Evolutionary conservation across 2,113 vertebrate species (phyloP).

Genomic region (Nyctereutes procyonoides): DNA sequence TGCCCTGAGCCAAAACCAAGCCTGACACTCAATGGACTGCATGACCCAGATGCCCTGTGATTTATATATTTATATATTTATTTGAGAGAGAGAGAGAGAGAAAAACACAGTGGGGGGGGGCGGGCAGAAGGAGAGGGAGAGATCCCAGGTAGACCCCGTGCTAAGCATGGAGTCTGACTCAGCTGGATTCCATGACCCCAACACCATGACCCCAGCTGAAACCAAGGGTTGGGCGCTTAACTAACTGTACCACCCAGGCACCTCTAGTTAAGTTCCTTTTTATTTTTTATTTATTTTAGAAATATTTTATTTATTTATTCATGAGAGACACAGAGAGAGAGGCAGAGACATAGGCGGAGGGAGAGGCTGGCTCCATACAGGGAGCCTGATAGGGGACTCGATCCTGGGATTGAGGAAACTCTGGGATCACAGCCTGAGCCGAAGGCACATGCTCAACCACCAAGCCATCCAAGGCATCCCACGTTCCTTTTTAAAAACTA

Average conservation of each 20-base stretch:
- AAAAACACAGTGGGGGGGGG: background rate
- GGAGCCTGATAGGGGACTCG: no score
- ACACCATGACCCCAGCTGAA: background rate
- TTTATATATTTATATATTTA: background rate
- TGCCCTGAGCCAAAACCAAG: background rate
- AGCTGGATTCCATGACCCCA: background rate
- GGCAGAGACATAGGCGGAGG: no score
- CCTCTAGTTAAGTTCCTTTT: conserved; percentile 13
- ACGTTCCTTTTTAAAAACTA: no score
- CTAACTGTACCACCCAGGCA: background rate
- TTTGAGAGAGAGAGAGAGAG: background rate
- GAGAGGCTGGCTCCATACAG: no score
- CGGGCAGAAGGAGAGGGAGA: background rate
- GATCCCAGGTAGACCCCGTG: background rate
- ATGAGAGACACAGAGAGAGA: no score
- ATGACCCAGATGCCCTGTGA: background rate
- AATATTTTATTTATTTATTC: no score
- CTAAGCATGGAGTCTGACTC: background rate
- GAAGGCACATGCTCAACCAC: no score
- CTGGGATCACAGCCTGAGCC: no score
- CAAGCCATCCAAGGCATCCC: no score
- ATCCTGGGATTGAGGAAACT: no score
- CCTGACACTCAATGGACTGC: background rate
- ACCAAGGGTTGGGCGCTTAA: background rate
- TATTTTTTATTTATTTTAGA: no score